Evolutionary conservation across 1,140 invertebrate species (phyloP), one percentile per base, ranked within the genome.

Genomic region (Stegodyphus dumicola): DNA sequence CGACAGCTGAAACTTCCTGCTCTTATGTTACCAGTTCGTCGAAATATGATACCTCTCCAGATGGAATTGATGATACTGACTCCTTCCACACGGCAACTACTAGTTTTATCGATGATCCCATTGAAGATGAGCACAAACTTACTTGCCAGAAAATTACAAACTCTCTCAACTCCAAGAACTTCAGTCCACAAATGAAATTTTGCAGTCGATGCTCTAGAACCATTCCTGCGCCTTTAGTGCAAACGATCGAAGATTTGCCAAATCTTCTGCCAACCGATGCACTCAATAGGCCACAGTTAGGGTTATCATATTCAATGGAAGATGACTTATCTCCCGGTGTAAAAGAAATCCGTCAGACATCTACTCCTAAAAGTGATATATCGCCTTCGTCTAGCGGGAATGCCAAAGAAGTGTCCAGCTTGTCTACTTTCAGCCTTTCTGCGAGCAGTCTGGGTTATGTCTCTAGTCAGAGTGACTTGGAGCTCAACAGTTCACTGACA

Each of bases 391-490:
- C 54, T n/a, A 70, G 52, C 11, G 10, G 52, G 49, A 67, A 75
- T n/a, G 33, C 48, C 17, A 75, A 67, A 67, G 71, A 75, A 66
- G 64, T 67, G 49, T 76, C 64, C n/a, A 75, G 54, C 18, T 49
- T 76, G 64, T 85, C 81, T 13, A 85, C 81, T 7, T 85, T 85
- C 52, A 85, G 74, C 56, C 60, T 74, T 48, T 83, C 80, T n/a
- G 80, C 17, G 6, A 83, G 71, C 60, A 83, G 80, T 48, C 64
- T 83, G 56, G 80, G 80, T 6, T 83, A 83, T 9, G 71, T 75
- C 10, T 83, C 80, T 83, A 85, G 81, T 85, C 81, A 85, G 48
- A 85, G 81, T 33, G 81, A 85, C 11, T 53, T 76, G 64, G 81
- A 85, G 33, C 64, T 85, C 7, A 77, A 69, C 64, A 77, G 65